Conservation (phyloP, 2,888 invertebrate genomes). For the Pollenia amentaria region DNA sequence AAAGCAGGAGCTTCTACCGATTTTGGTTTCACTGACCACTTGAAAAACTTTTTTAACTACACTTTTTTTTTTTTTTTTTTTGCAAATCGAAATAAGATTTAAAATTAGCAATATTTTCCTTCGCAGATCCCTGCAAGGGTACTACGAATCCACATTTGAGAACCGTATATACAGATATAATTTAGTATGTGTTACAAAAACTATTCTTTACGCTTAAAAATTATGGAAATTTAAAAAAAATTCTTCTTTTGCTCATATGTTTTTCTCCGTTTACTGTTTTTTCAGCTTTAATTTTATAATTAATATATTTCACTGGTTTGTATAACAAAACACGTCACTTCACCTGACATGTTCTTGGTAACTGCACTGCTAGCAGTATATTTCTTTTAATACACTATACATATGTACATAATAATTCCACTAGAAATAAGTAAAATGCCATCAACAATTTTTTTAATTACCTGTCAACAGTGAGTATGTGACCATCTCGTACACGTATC, state of each 20-base stretch:
- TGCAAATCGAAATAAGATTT: too few species aligned
- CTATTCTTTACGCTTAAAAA: too few species aligned
- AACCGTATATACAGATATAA: too few species aligned
- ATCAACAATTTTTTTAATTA: slow-evolving; percentile 84
- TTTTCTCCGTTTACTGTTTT: background rate
- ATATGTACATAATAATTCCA: slow-evolving; percentile 9
- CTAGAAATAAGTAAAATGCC: slow-evolving; percentile 56
- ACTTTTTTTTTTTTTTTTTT: too few species aligned
- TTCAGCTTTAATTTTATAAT: slow-evolving; percentile 7
- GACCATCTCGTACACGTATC: slow-evolving; percentile 95
- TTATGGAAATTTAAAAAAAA: background rate
- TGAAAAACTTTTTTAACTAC: too few species aligned
- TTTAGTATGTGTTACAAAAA: too few species aligned
- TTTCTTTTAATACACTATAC: slow-evolving; percentile 5
- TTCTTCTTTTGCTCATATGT: background rate
- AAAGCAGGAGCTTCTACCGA: too few species aligned
- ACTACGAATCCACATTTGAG: too few species aligned
- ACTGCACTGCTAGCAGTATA: background rate
- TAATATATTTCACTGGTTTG: background rate
- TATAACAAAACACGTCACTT: background rate
- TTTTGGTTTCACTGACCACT: too few species aligned
- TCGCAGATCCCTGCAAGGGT: too few species aligned
- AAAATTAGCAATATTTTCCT: too few species aligned
- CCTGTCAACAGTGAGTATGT: slow-evolving; percentile 95
- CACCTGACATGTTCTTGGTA: background rate